Conservation (phyloP, 2,888 invertebrate species). For the Pinctada fucata region DNA sequence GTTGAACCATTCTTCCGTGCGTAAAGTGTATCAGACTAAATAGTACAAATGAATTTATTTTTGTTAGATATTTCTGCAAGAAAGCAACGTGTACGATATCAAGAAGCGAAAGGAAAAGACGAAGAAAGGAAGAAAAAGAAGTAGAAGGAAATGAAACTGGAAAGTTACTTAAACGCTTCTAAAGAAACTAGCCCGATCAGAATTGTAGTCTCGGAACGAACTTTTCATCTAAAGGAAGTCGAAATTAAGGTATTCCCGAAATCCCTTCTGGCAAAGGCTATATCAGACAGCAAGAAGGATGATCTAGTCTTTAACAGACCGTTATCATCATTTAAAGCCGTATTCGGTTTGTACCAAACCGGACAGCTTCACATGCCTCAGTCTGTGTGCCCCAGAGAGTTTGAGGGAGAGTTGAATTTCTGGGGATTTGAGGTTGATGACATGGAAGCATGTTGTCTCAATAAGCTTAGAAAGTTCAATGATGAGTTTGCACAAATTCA, state of each 20-base stretch:
- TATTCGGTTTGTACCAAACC: constrained; percentile 14
- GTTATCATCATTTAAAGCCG: constrained; percentile 8
- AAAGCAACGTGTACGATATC: no score
- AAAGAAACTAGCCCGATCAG: no score
- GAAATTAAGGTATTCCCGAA: neutral
- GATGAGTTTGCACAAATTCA: neutral
- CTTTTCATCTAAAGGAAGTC: neutral
- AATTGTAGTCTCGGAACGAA: neutral
- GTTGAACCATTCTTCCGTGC: no score
- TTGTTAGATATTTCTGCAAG: no score
- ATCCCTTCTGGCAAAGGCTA: neutral
- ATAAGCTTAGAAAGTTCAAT: neutral
- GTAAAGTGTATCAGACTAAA: no score
- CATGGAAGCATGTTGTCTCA: constrained; percentile 23
- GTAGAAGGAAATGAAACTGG: no score
- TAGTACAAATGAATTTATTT: no score
- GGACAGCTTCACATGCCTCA: constrained; percentile 23
- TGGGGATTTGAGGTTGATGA: constrained; percentile 18
- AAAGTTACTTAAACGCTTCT: no score
- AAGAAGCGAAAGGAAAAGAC: no score
- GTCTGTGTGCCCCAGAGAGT: constrained; percentile 17
- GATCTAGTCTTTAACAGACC: constrained; percentile 18
- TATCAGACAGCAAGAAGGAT: neutral
- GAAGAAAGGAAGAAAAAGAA: no score
- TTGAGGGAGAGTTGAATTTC: constrained; percentile 24